Evolutionary conservation across 2,113 vertebrate genomes (phyloP), one percentile per base, ranked within the genome.

Genomic region (Pygathrix nemaeus): DNA sequence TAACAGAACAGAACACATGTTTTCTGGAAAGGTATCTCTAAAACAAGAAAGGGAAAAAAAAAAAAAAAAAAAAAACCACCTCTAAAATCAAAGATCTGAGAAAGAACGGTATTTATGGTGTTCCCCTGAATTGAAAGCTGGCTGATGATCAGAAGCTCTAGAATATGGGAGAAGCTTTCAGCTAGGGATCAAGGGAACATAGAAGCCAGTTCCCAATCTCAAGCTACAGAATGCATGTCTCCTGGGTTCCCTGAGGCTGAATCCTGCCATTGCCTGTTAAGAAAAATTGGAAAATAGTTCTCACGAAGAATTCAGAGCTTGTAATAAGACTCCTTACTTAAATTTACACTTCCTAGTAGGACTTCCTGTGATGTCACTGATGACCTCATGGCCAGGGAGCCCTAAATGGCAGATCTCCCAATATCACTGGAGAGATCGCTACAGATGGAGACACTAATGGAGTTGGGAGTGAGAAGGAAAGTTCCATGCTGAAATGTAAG

Each of bases 1-100:
- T 66, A 81, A 89, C 64, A 88, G 57, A 84, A 93, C 18, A 91
- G 66, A 38, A 88, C 45, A 64, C 20, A 11, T 73, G 78, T 70
- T 52, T 38, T 68, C 64, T 68, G 52, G 66, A 59, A 90, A 88
- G 2, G 40, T 50, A 16, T 30, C 72, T 92, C n/a, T 81, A 43
- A 45, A 75, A 61, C 10, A 75, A 80, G 43, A 61, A 32, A 38
- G n/a, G 27, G 11, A 59, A 73, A 88, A 50, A 50, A 3, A 50
- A 50, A 50, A 50, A 3, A 50, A 50, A 50, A 32, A 52, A 18
- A 48, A n/a, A 52, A 43, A 35, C 10, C 32, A 70, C 27, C 78
- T 79, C 21, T 21, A n/a, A 84, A 78, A 70, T 72, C 23, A 55
- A 80, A 76, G 21, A 43, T 81, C 55, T 40, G 8, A 91, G 86